Conservation (phyloP, 1,140 invertebrate species). For the Ceratina japonica region DNA sequence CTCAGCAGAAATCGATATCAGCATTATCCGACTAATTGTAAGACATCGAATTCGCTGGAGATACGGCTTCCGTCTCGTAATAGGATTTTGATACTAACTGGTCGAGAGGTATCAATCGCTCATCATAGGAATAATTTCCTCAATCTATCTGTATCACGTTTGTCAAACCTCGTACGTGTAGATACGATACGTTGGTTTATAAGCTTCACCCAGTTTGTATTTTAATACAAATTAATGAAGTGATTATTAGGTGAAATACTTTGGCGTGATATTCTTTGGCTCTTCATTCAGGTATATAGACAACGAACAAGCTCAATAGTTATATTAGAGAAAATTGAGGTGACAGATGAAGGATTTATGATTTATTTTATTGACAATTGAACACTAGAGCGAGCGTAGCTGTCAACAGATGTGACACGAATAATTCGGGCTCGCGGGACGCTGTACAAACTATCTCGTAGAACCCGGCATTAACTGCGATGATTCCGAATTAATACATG, state of each 20-base stretch:
- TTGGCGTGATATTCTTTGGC: no score
- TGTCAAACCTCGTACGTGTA: conserved; percentile 13
- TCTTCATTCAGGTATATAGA: no score
- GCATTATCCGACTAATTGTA: conserved; percentile 32
- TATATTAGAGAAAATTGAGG: no score
- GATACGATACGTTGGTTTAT: conserved; percentile 10
- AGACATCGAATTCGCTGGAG: conserved; percentile 26
- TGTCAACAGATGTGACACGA: background rate
- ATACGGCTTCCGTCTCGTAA: conserved; percentile 41
- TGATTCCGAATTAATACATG: background rate
- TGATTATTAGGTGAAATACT: no score
- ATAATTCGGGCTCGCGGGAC: background rate
- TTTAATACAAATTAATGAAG: no score
- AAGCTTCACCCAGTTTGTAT: background rate
- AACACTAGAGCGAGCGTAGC: background rate
- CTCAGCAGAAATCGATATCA: conserved; percentile 49
- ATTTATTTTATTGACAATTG: background rate
- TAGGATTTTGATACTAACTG: conserved; percentile 51
- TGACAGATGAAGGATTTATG: background rate
- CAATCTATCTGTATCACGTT: conserved; percentile 37
- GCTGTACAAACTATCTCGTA: background rate
- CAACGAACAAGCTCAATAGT: no score
- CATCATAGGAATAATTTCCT: conserved; percentile 48
- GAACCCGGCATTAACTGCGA: background rate
- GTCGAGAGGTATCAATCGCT: conserved; percentile 36